Evolutionary conservation across 2,888 invertebrate genomes (phyloP), one percentile per base, ranked within the genome.

Genomic region (Bombylius discolor): DNA sequence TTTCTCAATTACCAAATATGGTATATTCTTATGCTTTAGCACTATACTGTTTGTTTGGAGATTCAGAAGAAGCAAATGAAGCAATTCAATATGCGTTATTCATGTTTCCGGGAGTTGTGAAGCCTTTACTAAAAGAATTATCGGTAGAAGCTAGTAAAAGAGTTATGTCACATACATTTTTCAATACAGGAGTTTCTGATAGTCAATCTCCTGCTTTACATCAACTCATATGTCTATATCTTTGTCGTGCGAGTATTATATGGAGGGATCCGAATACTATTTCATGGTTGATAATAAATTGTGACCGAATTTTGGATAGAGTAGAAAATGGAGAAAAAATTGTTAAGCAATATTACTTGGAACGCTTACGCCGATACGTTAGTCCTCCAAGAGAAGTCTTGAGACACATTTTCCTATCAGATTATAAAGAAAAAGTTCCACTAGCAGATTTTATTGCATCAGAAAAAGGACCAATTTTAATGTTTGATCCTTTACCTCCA

Each of bases 1-100:
- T 90, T 49, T 80, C 82, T 47, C 87, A 89, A 69, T 74, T 94
- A 58, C 93, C 93, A n/a, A 93, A 92, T 70, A 87, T 90, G 78
- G 85, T 87, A 0, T 91, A 84, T 70, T 89, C 90, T 3, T 76
- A 86, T 58, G 86, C 92, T 0, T 74, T 92, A 62, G 88, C 88
- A 4, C 74, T 83, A 63, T 86, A 83, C 69, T 79, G 82, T 44
- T 44, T 44, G 5, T 5, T 44, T 44, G 12, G 44, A n/a, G 5
- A 5, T 5, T n/a, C 45, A 14, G 45, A 45, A 6, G 66, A 70
- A 39, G 80, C 83, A n/a, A 81, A 86, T 66, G 73, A 76, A 60
- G 72, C 82, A 61, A 71, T 91, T n/a, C 86, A 89, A 70, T 81
- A 84, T 61, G 86, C 89, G 6, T 72, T 93, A 34, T 74, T 89